Evolutionary conservation across 2,113 vertebrate species (phyloP).

Genomic region (Phylloscopus trochilus): DNA sequence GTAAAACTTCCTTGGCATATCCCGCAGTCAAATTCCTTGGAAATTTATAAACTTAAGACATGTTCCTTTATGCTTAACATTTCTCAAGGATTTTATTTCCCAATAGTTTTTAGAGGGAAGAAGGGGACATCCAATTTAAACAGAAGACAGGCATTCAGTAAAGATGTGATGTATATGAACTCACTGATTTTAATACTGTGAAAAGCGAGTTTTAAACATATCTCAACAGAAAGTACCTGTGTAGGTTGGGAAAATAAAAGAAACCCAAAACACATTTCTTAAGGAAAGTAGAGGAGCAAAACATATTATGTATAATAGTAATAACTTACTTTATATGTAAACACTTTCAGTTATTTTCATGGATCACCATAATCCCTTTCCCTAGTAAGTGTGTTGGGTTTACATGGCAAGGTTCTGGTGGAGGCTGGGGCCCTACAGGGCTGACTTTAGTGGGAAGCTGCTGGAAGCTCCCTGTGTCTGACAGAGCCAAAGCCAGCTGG

Average conservation of each 20-base stretch:
- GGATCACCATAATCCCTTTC: neutral
- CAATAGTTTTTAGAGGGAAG: neutral
- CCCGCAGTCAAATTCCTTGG: neutral
- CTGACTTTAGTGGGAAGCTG: neutral
- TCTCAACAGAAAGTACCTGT: neutral
- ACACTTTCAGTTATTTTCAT: neutral
- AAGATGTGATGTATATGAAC: neutral
- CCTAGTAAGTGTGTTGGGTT: neutral
- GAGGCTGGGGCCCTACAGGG: neutral
- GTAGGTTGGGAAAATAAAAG: neutral
- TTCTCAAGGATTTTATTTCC: neutral
- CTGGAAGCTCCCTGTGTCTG: neutral
- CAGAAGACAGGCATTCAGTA: neutral
- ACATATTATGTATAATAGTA: neutral
- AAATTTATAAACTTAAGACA: neutral
- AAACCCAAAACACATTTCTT: neutral
- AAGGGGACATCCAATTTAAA: neutral
- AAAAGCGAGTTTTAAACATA: neutral
- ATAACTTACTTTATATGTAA: neutral
- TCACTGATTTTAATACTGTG: neutral
- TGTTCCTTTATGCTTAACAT: neutral
- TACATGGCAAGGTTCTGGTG: neutral
- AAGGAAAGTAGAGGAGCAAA: neutral
- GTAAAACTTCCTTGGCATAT: neutral
- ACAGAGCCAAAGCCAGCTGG: neutral